These are phyloP conservation scores for Columbina picui DNA, from an alignment of 2,113 vertebrate genomes.

Conservation along the genomic window DNA sequence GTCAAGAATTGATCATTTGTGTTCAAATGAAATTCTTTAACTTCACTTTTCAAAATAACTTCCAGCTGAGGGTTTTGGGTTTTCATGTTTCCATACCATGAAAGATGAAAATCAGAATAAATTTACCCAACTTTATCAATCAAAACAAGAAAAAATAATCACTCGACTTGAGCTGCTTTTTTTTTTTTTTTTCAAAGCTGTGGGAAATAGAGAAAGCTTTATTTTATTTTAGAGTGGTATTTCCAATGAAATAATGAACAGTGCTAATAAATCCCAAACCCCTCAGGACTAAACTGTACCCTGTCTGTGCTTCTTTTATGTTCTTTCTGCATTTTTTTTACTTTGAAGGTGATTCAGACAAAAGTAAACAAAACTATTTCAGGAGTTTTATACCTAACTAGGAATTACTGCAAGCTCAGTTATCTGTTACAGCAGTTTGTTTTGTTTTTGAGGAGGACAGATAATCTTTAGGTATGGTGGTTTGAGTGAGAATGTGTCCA, in stretches of 20 bases:
- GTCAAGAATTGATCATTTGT: background rate
- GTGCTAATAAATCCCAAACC: background rate
- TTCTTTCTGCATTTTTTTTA: background rate
- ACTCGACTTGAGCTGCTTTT: background rate
- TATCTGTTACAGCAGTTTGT: background rate
- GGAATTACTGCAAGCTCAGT: background rate
- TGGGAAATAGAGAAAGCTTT: background rate
- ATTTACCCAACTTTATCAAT: background rate
- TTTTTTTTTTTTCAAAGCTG: background rate
- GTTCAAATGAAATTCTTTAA: background rate
- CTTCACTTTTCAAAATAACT: background rate
- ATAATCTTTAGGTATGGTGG: background rate
- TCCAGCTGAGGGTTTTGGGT: background rate
- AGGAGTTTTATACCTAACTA: background rate
- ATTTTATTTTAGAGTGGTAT: background rate
- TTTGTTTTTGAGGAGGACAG: background rate
- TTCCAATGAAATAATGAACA: background rate
- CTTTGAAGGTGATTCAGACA: background rate
- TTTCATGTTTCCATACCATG: background rate
- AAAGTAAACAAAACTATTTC: background rate
- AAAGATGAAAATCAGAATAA: background rate
- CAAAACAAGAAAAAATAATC: background rate
- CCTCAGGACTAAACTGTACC: background rate
- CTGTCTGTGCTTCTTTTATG: background rate
- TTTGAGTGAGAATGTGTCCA: background rate